Evolutionary conservation across 2,113 vertebrate genomes (phyloP).

Genomic region (Ctenomys sociabilis): DNA sequence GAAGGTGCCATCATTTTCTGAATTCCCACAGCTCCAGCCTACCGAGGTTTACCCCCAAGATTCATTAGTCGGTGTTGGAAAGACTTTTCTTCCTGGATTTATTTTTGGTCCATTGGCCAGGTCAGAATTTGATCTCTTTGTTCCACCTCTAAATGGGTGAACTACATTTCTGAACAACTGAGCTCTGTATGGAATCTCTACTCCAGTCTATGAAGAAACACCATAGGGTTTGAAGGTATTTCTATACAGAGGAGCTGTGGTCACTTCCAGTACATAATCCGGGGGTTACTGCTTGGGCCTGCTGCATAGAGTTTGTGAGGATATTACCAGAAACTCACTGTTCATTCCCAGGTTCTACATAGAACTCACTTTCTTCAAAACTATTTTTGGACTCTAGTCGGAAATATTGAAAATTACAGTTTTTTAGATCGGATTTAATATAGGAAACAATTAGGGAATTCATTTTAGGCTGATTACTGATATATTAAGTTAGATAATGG

Average conservation of each 20-base stretch:
- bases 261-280: background rate
- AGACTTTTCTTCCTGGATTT: conserved; percentile 14
- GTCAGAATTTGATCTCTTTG: background rate
- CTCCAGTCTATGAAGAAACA: background rate
- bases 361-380: too few species aligned
- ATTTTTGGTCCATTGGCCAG: background rate
- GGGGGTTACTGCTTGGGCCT: background rate
- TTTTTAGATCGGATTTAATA: background rate
- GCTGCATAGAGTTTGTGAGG: background rate
- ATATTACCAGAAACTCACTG: background rate
- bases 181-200: conserved; percentile 1
- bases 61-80: background rate
- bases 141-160: conserved; percentile 1
- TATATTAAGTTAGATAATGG: background rate
- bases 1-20: background rate
- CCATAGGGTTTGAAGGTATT: background rate
- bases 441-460: background rate
- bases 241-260: background rate
- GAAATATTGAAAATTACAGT: too few species aligned
- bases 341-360: background rate
- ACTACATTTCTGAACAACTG: background rate
- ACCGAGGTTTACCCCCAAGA: background rate
- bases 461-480: background rate
- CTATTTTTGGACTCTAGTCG: too few species aligned
- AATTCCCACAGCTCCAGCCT: background rate